A percentile compares a stretch with the other conserved stretches of the same genome.
phyloP scores from a whole-genome alignment of 2,113 vertebrate species.

The Hydrolagus affinis region DNA sequence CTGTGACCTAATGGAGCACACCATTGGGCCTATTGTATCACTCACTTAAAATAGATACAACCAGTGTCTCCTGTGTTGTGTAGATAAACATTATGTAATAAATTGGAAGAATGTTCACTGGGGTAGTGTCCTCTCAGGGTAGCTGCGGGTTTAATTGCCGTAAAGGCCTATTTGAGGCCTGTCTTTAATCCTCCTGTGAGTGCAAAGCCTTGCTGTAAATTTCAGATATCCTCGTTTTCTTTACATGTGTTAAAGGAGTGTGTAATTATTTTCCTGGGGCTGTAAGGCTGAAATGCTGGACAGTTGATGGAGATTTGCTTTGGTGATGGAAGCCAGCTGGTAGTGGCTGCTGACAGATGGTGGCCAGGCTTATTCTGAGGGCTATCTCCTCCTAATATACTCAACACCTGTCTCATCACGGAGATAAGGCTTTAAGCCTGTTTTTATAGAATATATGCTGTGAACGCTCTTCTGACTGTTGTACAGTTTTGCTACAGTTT shows the following conservation, averaged over 20 bases:
- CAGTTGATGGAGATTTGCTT: slow-evolving; percentile 44
- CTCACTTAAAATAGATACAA: not conserved
- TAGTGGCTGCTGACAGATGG: slow-evolving; percentile 42
- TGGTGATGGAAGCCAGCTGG: slow-evolving; percentile 36
- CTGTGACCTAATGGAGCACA: not conserved
- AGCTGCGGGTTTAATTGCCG: slow-evolving; percentile 61
- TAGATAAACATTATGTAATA: slow-evolving; percentile 30
- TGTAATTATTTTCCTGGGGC: slow-evolving; percentile 42
- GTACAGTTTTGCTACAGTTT: not conserved
- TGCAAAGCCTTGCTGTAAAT: slow-evolving; percentile 48
- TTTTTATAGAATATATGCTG: not conserved
- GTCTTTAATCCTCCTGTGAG: slow-evolving; percentile 56
- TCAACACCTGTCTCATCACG: slow-evolving; percentile 34
- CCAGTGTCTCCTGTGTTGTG: not conserved
- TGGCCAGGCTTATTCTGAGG: slow-evolving; percentile 40
- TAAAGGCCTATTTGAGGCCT: slow-evolving; percentile 59
- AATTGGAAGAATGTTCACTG: slow-evolving; percentile 54
- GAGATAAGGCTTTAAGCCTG: slow-evolving; percentile 10
- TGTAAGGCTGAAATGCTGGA: slow-evolving; percentile 41
- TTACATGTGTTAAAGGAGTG: slow-evolving; percentile 59
- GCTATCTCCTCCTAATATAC: slow-evolving; percentile 44
- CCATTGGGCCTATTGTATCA: not conserved
- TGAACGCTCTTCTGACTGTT: not conserved
- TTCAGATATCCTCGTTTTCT: slow-evolving; percentile 58
- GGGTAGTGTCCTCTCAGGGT: slow-evolving; percentile 49